phyloP scores from a whole-genome alignment of 23 tunicate species.

The Oikopleura dioica region DNA sequence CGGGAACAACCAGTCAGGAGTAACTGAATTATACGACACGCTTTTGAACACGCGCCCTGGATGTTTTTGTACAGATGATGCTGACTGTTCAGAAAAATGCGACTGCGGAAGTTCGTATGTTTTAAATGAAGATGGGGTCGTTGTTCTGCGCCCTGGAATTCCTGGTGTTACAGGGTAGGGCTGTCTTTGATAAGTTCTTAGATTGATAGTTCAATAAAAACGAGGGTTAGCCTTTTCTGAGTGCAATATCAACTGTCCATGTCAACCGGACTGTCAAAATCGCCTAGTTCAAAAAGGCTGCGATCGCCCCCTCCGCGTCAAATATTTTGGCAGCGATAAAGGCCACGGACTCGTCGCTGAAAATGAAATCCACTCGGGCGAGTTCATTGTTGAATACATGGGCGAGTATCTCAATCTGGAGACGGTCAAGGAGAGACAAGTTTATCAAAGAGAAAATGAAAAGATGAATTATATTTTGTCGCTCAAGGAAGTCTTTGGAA shows the following conservation, averaged over 20 bases:
- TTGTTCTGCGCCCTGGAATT: neutral
- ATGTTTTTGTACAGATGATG: neutral
- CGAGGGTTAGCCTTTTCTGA: neutral
- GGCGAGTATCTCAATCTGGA: neutral
- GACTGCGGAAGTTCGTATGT: neutral
- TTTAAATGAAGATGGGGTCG: neutral
- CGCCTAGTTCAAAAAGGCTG: neutral
- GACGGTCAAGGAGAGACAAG: neutral
- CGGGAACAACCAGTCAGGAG: too few species aligned
- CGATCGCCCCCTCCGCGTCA: neutral
- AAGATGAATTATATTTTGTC: neutral
- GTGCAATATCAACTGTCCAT: neutral
- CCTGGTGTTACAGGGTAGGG: too few species aligned
- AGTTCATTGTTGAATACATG: neutral
- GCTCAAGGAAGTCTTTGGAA: neutral
- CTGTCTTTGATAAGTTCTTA: too few species aligned
- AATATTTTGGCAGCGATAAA: too few species aligned
- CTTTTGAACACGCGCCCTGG: neutral
- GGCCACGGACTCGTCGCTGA: conserved; percentile 1
- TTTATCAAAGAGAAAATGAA: neutral
- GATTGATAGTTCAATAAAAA: too few species aligned
- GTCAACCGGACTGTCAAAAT: neutral
- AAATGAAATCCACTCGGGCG: neutral
- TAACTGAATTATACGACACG: too few species aligned
- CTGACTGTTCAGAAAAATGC: neutral